These are phyloP conservation scores for Liposcelis brunnea DNA, from an alignment of 2,888 invertebrate species.

Conservation along the genomic window DNA sequence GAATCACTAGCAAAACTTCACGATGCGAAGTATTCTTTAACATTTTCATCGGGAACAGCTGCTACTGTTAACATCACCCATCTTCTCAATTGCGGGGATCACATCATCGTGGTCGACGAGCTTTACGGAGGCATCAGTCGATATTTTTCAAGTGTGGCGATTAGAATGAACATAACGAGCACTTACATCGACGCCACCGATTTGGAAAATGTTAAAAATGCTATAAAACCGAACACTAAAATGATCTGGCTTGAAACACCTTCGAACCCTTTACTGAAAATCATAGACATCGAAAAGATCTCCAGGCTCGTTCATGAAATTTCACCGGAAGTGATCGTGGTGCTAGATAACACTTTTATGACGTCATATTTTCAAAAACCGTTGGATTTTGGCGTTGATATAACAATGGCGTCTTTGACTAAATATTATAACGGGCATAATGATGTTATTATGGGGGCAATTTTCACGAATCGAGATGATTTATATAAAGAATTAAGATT, in stretches of 20 bases:
- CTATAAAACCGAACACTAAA: conserved; percentile 19
- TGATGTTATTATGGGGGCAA: conserved; percentile 92
- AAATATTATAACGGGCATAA: conserved; percentile 99
- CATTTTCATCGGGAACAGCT: conserved; percentile 84
- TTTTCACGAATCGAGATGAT: conserved; percentile 52
- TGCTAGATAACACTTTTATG: conserved; percentile 88
- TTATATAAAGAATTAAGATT: conserved; percentile 57
- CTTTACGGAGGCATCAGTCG: conserved; percentile 89
- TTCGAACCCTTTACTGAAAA: conserved; percentile 78
- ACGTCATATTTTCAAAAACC: conserved; percentile 80
- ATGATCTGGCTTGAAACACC: conserved; percentile 87
- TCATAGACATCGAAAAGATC: conserved; percentile 68
- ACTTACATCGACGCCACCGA: conserved; percentile 64
- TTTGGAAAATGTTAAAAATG: conserved; percentile 36
- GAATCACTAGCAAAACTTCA: conserved; percentile 79
- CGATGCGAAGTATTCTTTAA: conserved; percentile 62
- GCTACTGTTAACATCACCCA: conserved; percentile 59
- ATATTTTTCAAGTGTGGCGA: conserved; percentile 36
- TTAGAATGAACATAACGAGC: conserved; percentile 51
- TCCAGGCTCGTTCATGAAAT: conserved; percentile 37
- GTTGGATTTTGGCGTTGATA: conserved; percentile 75
- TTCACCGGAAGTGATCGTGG: conserved; percentile 40
- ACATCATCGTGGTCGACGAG: conserved; percentile 79
- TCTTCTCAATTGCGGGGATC: conserved; percentile 69
- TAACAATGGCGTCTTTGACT: conserved; percentile 80